Evolutionary conservation across 2,797 vertebrate species (phyloP), one percentile per base, ranked within the genome.

Genomic region (Catamblyrhynchus diadema): DNA sequence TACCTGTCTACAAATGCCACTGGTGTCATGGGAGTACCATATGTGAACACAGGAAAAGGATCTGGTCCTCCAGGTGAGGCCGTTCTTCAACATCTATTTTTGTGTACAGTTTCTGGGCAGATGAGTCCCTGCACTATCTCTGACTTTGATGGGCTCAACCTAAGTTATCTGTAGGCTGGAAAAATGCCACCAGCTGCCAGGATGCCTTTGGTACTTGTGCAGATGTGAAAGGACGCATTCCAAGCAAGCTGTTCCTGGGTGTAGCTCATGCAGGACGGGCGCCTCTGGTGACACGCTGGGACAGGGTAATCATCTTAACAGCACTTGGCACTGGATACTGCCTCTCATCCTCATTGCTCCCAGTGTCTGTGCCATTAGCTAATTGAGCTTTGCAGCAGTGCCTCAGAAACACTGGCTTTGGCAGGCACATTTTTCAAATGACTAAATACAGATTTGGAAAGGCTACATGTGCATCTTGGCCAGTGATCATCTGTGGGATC

Each of bases 291-390:
- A n/a, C 27, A 67, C 2, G 3, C 42, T 75, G 62, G 73, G 72
- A 62, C 1, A 2, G 8, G 30, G 44, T 35, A 95, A 92, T 96
- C 47, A 62, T 51, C 14, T n/a, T 89, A 92, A 93, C 64, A 87
- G 75, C 39, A 44, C 69, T 88, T 92, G 86, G 86, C 81, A 71
- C 65, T 41, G 54, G 77, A 9, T 4, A 2, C 86, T 75, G 61
- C 54, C 72, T 95, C 67, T 54, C 57, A 47, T 81, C 21, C 81
- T 74, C 8, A 5, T 33, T 0, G 0, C 19, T 86, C 71, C 8
- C 61, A 47, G 56, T 14, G 39, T 67, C 48, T 62, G 22, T 65
- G 75, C 89, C 75, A 93, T 94, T 95, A 96, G 85, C 77, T 95
- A 91, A 97, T 81, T 90, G 85, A 90, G 62, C 54, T 90, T 74